Percentiles rank a stretch among this genome's conserved stretches.
These are phyloP conservation scores for Clepsis dumicolana DNA, from an alignment of 2,888 invertebrate species.

Conservation along the genomic window DNA sequence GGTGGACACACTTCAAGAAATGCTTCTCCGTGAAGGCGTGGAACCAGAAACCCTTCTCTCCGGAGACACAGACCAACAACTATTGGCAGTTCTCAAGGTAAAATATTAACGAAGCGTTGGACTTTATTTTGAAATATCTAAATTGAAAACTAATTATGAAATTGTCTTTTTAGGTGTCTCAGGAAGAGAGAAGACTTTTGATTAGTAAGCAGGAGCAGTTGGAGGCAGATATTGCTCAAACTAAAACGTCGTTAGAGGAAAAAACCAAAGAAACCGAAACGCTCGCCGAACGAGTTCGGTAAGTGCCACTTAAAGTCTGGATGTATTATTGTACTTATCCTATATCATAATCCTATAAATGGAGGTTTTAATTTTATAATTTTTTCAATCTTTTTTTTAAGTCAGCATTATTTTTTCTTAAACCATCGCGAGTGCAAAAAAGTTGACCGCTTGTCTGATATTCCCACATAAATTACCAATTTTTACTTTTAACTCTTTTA, in stretches of 20 bases:
- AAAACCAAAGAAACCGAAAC: slow-evolving; percentile 88
- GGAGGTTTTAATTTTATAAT: no score
- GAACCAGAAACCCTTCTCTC: slow-evolving; percentile 88
- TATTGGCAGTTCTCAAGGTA: slow-evolving; percentile 93
- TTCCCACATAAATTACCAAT: neutral
- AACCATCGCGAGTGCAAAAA: no score
- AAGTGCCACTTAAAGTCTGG: slow-evolving; percentile 10
- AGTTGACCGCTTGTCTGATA: no score
- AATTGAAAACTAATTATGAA: neutral
- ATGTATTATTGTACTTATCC: no score
- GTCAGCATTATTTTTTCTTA: no score
- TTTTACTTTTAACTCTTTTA: neutral
- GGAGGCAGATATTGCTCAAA: slow-evolving; percentile 89
- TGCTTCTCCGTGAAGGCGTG: slow-evolving; percentile 90
- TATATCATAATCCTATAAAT: no score
- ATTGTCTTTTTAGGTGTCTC: slow-evolving; percentile 84
- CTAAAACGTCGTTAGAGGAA: slow-evolving; percentile 87
- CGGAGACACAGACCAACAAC: slow-evolving; percentile 92
- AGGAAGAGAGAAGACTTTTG: slow-evolving; percentile 92
- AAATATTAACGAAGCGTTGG: neutral
- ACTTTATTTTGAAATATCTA: no score
- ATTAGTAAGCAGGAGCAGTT: slow-evolving; percentile 92
- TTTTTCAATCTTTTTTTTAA: no score
- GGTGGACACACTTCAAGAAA: slow-evolving; percentile 93
- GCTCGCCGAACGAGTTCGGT: slow-evolving; percentile 89